phyloP scores from a whole-genome alignment of 2,888 invertebrate genomes.

The Drosophila mimetica region DNA sequence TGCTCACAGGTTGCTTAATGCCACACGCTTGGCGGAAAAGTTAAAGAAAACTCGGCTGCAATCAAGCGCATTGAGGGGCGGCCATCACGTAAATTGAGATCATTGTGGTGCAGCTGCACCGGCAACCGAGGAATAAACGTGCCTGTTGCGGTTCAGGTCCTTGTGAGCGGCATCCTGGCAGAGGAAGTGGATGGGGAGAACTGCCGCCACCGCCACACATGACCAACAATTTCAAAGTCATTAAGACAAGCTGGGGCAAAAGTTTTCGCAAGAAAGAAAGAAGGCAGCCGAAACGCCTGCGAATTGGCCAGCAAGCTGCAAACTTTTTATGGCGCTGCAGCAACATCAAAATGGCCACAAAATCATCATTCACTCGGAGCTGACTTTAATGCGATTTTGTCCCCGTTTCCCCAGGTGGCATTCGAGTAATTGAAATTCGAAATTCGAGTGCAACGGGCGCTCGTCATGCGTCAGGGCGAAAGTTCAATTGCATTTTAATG shows the following conservation, averaged over 20 bases:
- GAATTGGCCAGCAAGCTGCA: slow-evolving; percentile 17
- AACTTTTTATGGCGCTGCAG: slow-evolving; percentile 20
- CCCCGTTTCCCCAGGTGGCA: slow-evolving; percentile 32
- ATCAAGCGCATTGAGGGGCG: slow-evolving; percentile 27
- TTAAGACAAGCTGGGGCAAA: slow-evolving; percentile 57
- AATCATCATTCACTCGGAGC: slow-evolving; percentile 40
- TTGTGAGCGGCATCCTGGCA: slow-evolving; percentile 18
- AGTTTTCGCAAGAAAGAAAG: slow-evolving; percentile 19
- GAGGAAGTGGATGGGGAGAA: slow-evolving; percentile 21
- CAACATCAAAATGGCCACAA: slow-evolving; percentile 36
- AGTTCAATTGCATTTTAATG: slow-evolving; percentile 62
- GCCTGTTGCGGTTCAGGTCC: slow-evolving; percentile 28
- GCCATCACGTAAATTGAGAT: slow-evolving; percentile 48
- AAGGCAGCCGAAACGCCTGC: slow-evolving; percentile 3
- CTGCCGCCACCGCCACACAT: slow-evolving; percentile 36
- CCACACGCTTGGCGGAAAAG: slow-evolving; percentile 20
- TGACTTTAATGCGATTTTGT: slow-evolving; percentile 34
- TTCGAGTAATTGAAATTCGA: slow-evolving; percentile 58
- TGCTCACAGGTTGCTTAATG: neutral
- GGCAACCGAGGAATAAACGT: slow-evolving; percentile 19
- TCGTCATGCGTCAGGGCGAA: slow-evolving; percentile 36
- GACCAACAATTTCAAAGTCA: slow-evolving; percentile 68
- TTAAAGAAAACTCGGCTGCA: slow-evolving; percentile 40
- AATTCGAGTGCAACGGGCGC: slow-evolving; percentile 46
- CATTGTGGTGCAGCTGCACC: slow-evolving; percentile 33